These are phyloP conservation scores for Tricholaema leucomelas DNA, from an alignment of 2,113 vertebrate genomes.

Conservation along the genomic window DNA sequence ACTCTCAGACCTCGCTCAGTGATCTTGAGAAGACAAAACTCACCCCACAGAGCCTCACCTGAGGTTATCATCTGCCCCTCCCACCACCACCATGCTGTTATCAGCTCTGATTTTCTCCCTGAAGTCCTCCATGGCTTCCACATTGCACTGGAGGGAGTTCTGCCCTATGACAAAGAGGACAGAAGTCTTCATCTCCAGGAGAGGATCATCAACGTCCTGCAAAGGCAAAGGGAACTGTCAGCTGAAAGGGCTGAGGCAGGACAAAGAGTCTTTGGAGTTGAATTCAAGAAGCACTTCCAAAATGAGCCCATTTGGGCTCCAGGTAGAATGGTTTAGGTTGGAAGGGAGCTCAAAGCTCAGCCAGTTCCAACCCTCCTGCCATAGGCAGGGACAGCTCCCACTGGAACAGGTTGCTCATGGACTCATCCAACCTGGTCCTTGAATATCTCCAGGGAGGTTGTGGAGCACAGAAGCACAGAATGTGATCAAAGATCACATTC, in stretches of 20 bases:
- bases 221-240: background rate
- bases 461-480: no score
- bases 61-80: slow-evolving; percentile 94
- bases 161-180: slow-evolving; percentile 96
- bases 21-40: rapidly evolving
- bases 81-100: slow-evolving; percentile 96
- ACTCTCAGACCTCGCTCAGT: rapidly evolving
- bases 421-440: no score
- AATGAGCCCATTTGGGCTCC: background rate
- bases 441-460: no score
- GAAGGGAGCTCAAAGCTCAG: no score
- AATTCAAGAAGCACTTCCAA: background rate
- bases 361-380: no score
- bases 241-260: no score
- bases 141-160: slow-evolving; percentile 90
- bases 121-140: slow-evolving; percentile 96
- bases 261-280: rapidly evolving
- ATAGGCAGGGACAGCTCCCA: no score
- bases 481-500: no score
- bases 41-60: slow-evolving; percentile 62
- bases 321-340: no score
- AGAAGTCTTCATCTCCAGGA: slow-evolving; percentile 98
- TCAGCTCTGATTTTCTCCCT: slow-evolving; percentile 93
- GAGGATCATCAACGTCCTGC: slow-evolving; percentile 94
- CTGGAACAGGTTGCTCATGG: no score